Base-by-base conservation (phyloP, 2,113 vertebrate genomes). In the Amphiprion percula region DNA sequence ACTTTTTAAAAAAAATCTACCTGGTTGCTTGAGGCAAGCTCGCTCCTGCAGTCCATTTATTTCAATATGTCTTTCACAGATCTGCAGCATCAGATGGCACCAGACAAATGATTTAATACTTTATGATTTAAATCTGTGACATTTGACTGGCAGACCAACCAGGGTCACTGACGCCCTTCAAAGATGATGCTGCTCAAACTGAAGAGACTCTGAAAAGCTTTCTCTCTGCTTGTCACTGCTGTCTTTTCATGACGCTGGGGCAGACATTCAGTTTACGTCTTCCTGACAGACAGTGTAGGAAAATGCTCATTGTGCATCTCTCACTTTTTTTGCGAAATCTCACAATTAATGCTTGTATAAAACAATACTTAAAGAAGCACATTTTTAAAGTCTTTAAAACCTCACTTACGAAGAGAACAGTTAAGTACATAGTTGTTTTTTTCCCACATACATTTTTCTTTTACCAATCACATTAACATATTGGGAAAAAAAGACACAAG, bases 141-240 rank as follows among this genome's bases (percentile, higher is more conserved):
- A 68, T 80, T 79, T 84, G 77, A 88, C 72, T 71, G 78, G 28
- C 73, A 74, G 54, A 67, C 16, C n/a, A 64, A 30, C 44, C 44
- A 9, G 23, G 83, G 61, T 23, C 55, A 47, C 46, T 26, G 68
- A 79, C 54, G 50, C 49, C 21, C 47, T 79, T 64, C 44, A 56
- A 66, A 59, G 50, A 54, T 67, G 64, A 70, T 19, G 11, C 28
- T 28, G 24, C 59, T 84, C 23, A 66, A 50, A 37, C 28, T 59
- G 46, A 78, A 64, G 59, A 74, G 73, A 78, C 50, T 56, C 30
- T 55, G 17, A 37, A 70, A 69, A 54, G 44, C 46, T 70, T 79
- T 68, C 60, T 55, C 55, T 84, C 58, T 26, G 59, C 65, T 63
- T 15, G 55, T 78, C 54, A 14, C 19, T 77, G 52, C 21, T 82